These are phyloP conservation scores for Bombus balteatus DNA, from an alignment of 1,140 invertebrate species.

Conservation along the genomic window DNA sequence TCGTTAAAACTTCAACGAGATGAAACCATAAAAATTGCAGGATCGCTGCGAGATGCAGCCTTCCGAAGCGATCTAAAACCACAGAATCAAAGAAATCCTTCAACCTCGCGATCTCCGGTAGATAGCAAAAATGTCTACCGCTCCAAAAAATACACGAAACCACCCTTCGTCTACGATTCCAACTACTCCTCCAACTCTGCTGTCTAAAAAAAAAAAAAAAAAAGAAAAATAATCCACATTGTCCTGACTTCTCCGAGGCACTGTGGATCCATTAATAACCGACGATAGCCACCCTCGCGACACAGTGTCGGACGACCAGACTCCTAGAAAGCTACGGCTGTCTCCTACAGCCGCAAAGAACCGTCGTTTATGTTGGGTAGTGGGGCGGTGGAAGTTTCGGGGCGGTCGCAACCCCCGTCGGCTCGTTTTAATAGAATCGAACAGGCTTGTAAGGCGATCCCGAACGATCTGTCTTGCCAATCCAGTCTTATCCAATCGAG, in stretches of 20 bases:
- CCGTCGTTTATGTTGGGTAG: background rate
- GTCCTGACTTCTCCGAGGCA: background rate
- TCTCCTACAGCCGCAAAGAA: background rate
- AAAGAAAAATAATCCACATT: background rate
- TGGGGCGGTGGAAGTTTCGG: conserved; percentile 19
- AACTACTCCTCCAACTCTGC: too few species aligned
- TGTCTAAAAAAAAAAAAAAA: background rate
- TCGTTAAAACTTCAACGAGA: too few species aligned
- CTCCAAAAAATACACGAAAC: background rate
- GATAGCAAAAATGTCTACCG: too few species aligned
- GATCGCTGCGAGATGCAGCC: background rate
- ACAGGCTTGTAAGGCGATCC: conserved; percentile 75
- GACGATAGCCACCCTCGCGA: background rate
- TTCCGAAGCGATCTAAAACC: background rate
- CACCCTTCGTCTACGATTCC: too few species aligned
- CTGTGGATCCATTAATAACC: conserved; percentile 37
- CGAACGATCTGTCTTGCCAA: conserved; percentile 74
- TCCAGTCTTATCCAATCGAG: conserved; percentile 70
- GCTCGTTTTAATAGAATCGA: conserved; percentile 76
- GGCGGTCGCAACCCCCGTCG: background rate
- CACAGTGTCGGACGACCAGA: background rate
- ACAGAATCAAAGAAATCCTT: background rate
- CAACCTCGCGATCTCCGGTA: too few species aligned
- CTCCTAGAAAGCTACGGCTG: conserved; percentile 6
- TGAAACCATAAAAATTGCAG: too few species aligned